phyloP scores from a whole-genome alignment of 2,888 invertebrate genomes.

The Drosophila quinaria region DNA sequence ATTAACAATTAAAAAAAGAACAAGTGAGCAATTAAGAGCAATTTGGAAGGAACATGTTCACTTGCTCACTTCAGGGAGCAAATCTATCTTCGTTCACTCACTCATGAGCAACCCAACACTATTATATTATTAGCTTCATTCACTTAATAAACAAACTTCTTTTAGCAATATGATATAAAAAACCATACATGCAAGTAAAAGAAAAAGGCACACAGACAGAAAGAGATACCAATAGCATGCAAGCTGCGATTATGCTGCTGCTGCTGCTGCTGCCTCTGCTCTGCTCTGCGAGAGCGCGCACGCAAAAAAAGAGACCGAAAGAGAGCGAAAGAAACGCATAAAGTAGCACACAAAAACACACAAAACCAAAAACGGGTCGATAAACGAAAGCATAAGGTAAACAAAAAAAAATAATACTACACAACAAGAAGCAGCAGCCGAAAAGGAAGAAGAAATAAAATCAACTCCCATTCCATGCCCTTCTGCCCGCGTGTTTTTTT shows the following conservation, averaged over 20 bases:
- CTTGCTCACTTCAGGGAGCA: too few relatives aligned
- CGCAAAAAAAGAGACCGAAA: constrained; percentile 38
- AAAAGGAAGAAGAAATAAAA: constrained; percentile 69
- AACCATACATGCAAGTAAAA: neutral
- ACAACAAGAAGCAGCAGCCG: constrained; percentile 57
- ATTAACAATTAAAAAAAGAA: too few relatives aligned
- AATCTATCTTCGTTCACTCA: too few relatives aligned
- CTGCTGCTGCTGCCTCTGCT: constrained; percentile 28
- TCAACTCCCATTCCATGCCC: constrained; percentile 68
- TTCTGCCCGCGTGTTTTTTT: constrained; percentile 42
- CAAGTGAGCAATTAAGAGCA: too few relatives aligned
- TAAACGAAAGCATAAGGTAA: constrained; percentile 80
- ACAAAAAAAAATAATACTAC: constrained; percentile 67
- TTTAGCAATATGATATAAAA: neutral
- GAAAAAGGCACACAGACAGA: constrained; percentile 5
- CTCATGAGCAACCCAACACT: too few relatives aligned
- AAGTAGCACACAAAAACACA: constrained; percentile 76
- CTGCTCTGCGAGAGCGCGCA: constrained; percentile 43
- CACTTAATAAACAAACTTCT: neutral
- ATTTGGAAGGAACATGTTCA: too few relatives aligned
- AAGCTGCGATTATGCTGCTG: constrained; percentile 56
- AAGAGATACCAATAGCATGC: constrained; percentile 37
- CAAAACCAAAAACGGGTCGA: constrained; percentile 74
- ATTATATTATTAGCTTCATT: neutral
- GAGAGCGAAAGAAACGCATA: constrained; percentile 60